Base-by-base conservation (phyloP, 2,797 vertebrate species). In the Lepus oiostolus region DNA sequence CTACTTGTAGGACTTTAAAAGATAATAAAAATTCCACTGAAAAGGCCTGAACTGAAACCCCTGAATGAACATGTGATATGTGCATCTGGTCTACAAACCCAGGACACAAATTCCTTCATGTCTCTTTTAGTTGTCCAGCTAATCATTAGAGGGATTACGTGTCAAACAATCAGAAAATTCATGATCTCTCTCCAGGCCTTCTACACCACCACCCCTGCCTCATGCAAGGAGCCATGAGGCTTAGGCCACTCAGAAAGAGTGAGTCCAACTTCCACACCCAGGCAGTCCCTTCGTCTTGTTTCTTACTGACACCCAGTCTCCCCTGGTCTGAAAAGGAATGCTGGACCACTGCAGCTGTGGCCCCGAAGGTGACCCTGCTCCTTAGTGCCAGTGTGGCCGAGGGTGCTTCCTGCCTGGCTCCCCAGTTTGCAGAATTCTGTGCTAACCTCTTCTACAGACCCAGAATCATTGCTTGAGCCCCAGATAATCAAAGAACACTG, bases 81-180 rank as follows among this genome's bases (percentile, higher is more conserved):
- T 30, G 21, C 80, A 83, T n/a, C 7, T 50, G 4, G 5, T 80
- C 87, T 88, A 67, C 21, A 91, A 95, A 42, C 11, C 38, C 42
- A 77, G 35, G 54, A 62, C 72, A 30, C 32, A 88, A 88, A 72
- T 76, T 63, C 32, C 50, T 5, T 88, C 12, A 7, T 52, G 11
- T 75, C 58, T 54, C 71, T 74, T 54, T 79, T 63, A 87, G 91
- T 79, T 96, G 95, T 85, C 74, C 54, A 85, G 76, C 35, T 70
- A 68, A 84, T 85, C 70, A 13, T 84, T 82, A 93, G 63, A 90
- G 22, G 54, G 17, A 42, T 63, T 90, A 38, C 5, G 22, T 75
- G 35, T 22, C 90, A 91, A 38, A 74, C 79, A 94, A 38, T 5
- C 47, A 65, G 2, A 9, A 60, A 76, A 26, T 32, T 85, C 13